These are phyloP conservation scores for Polyommatus icarus DNA, from an alignment of 2,888 invertebrate genomes.

Conservation along the genomic window DNA sequence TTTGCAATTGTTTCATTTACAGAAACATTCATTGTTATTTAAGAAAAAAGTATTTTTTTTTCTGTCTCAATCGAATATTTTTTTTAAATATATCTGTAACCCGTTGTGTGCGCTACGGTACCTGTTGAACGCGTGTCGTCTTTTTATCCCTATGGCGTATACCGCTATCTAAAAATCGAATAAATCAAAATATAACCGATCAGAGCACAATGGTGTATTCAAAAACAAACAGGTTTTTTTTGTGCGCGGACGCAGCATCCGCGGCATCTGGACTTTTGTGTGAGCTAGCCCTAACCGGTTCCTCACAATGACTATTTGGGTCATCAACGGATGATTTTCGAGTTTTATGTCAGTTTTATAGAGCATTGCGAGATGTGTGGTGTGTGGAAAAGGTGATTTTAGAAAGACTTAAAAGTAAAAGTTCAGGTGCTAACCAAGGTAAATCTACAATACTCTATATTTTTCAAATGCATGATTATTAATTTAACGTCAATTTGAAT, in stretches of 20 bases:
- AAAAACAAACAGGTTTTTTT: slow-evolving; percentile 68
- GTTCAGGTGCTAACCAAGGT: background rate
- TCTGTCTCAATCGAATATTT: background rate
- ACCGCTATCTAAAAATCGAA: slow-evolving; percentile 73
- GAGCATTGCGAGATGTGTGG: slow-evolving; percentile 44
- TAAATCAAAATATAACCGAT: slow-evolving; percentile 79
- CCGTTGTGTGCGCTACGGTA: slow-evolving; percentile 52
- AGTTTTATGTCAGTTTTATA: slow-evolving; percentile 54
- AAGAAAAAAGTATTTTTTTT: background rate
- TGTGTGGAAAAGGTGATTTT: slow-evolving; percentile 39
- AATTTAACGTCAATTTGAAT: background rate
- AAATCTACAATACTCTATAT: background rate
- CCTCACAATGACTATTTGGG: slow-evolving; percentile 61
- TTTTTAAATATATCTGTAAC: background rate
- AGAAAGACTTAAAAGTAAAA: slow-evolving; percentile 36
- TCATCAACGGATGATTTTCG: slow-evolving; percentile 66
- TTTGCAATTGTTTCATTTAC: too few species aligned
- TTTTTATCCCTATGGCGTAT: slow-evolving; percentile 62
- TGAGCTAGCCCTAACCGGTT: slow-evolving; percentile 68
- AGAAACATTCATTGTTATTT: too few species aligned
- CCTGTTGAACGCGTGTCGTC: slow-evolving; percentile 72
- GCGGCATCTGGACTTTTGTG: slow-evolving; percentile 73
- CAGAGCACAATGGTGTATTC: slow-evolving; percentile 72
- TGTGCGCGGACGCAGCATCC: slow-evolving; percentile 71
- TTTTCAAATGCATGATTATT: background rate